Base-by-base conservation (phyloP, 1,140 invertebrate species). In the Carcinoscorpius rotundicauda region DNA sequence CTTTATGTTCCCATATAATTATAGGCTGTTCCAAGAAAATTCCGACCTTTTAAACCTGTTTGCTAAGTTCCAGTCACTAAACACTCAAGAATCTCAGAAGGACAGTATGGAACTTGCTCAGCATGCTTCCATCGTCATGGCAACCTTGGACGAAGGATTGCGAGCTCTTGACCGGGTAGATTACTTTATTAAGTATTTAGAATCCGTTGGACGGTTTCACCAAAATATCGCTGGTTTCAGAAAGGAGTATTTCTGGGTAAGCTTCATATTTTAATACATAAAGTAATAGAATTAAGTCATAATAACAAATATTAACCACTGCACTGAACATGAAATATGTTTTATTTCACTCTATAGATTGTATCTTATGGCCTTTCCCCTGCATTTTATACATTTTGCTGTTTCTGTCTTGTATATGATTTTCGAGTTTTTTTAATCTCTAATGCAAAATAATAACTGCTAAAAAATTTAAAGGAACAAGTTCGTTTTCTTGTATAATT, bases 51-150 rank as follows among this genome's bases (percentile, higher is more conserved):
- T 91, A 10, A 79, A 83, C 51, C 82, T 93, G 76, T 94, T 94
- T 75, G 72, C 85, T 59, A 89, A 89, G 76, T 91, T 93, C 73
- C 82, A 84, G 58, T 82, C 87, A 61, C 79, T 88, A 68, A 82
- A 84, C 68, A 90, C 88, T 50, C 84, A 84, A 70, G 88, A 93
- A 70, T 83, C 89, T 66, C 89, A 92, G 72, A 83, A 85, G 56
- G 83, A 84, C 68, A 88, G 86, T 67, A 82, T 86, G 78, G 88
- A 91, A 77, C 76, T 95, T 51, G 86, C 86, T 5, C 87, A 92
- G 72, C 91, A 95, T 72, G 91, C 90, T n/a, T 85, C 83, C 65
- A 88, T 87, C 71, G 90, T 95, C 9, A 95, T 95, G 91, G 83
- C 82, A 69, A 91, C 90, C 3, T 77, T 95, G 60, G 78, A 81